Evolutionary conservation across 2,888 invertebrate genomes (phyloP), one percentile per base, ranked within the genome.

Genomic region (Bembecia ichneumoniformis): DNA sequence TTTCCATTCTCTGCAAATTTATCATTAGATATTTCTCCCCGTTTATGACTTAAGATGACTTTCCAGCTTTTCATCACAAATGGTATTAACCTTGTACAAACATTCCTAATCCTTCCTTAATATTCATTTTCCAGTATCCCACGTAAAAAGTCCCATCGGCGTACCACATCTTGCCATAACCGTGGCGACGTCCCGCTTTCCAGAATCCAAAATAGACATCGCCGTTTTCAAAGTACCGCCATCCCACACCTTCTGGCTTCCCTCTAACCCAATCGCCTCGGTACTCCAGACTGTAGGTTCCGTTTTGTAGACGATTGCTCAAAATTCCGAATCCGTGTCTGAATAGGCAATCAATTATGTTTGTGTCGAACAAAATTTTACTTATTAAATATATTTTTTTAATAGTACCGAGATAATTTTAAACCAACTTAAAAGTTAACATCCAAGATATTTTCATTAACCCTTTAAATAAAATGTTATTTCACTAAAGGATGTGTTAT

Each of bases 81-180:
- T 46, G 11, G 11, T 10, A 58, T 59, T 64, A 56, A 90, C 90
- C 72, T 71, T 86, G 75, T 3, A 89, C 70, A 52, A 88, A 76
- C 72, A 90, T 82, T 9, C 91, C 91, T 50, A 87, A 59, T 2
- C 90, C 90, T 46, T 88, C 71, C 50, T 63, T 80, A 51, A 74
- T 57, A 58, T 81, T 74, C 55, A 77, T 76, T 9, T 69, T 68
- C 91, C 91, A 92, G 53, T 88, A 84, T 0, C 92, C 92, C 47
- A 89, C 89, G 54, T 91, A 92, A 59, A 88, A 88, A 0, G 88
- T 86, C 0, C 89, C 88, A 58, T 90, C 74, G 0, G 67, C 59
- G 57, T 90, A 90, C 90, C 90, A 91, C 83, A 90, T 89, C 59
- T 88, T 87, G 1, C 91, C 92, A 54, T 87, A 90, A 0, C 91